A percentile compares a stretch with the other conserved stretches of the same genome.
These are phyloP conservation scores for Neosilurus mollespiculum DNA, from an alignment of 2,797 vertebrate species.

Conservation along the genomic window DNA sequence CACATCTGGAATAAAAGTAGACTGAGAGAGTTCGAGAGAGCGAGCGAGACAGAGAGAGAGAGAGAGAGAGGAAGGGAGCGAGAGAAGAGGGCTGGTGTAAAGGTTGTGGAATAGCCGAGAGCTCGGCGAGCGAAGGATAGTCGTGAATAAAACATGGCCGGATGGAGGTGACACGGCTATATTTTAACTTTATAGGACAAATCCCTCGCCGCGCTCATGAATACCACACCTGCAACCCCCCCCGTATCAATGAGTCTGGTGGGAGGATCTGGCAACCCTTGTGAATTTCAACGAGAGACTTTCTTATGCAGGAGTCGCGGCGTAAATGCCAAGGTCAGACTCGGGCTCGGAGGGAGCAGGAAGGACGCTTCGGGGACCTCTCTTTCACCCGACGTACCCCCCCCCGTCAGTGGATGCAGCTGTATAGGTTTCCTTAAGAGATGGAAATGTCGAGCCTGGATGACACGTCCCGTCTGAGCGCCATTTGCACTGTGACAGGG, in stretches of 20 bases:
- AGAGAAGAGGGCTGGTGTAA: not conserved
- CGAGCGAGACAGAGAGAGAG: too few species aligned
- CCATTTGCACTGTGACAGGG: not conserved
- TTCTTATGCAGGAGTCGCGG: conserved; percentile 42
- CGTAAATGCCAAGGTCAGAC: conserved; percentile 67
- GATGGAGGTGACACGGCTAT: conserved; percentile 57
- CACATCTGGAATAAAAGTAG: too few species aligned
- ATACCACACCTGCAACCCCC: conserved; percentile 70
- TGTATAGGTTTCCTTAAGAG: conserved; percentile 16
- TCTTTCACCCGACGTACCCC: too few species aligned
- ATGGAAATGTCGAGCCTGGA: conserved; percentile 33
- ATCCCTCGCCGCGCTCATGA: conserved; percentile 68
- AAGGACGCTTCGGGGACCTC: not conserved
- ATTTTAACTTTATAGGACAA: conserved; percentile 75
- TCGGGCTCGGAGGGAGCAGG: conserved; percentile 52
- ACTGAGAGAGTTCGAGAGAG: too few species aligned
- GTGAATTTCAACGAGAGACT: conserved; percentile 66
- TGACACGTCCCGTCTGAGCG: conserved; percentile 32
- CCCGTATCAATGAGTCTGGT: conserved; percentile 67
- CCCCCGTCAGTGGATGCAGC: not conserved
- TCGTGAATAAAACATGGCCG: conserved; percentile 77
- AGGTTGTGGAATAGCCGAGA: conserved; percentile 36
- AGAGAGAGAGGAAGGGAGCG: not conserved
- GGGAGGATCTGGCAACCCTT: conserved; percentile 58
- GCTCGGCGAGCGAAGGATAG: conserved; percentile 39